Evolutionary conservation across 2,797 vertebrate genomes (phyloP).

Genomic region (Clarias laeviceps): DNA sequence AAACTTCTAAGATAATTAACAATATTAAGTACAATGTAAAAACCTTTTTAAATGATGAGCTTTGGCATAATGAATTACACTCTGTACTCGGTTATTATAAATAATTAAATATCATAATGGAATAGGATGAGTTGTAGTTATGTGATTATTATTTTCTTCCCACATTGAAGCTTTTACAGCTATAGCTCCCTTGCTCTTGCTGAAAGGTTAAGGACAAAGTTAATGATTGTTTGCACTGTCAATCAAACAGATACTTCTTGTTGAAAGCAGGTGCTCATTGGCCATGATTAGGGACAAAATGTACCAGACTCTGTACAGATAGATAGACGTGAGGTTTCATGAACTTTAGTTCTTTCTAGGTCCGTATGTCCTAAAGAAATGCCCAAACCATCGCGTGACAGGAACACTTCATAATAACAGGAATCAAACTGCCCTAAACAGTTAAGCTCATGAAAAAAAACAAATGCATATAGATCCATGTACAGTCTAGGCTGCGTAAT

Average conservation of each 20-base stretch:
- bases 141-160: not conserved
- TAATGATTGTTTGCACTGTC: not conserved
- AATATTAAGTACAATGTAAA: not conserved
- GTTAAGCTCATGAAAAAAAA: not conserved
- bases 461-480: not conserved
- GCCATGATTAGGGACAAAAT: not conserved
- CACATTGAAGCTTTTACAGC: not conserved
- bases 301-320: not conserved
- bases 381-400: not conserved
- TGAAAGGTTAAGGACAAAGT: not conserved
- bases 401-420: not conserved
- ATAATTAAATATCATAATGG: not conserved
- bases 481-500: not conserved
- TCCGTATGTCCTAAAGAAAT: not conserved
- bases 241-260: not conserved
- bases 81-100: not conserved
- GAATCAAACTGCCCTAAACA: not conserved
- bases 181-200: no score
- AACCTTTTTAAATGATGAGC: not conserved
- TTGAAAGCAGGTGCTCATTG: not conserved
- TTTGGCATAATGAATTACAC: not conserved
- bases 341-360: not conserved
- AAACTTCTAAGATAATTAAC: not conserved
- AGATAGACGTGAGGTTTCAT: not conserved
- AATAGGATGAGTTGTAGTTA: not conserved